These are phyloP conservation scores for Caradrina clavipalpis DNA, from an alignment of 2,888 invertebrate genomes.

Conservation along the genomic window DNA sequence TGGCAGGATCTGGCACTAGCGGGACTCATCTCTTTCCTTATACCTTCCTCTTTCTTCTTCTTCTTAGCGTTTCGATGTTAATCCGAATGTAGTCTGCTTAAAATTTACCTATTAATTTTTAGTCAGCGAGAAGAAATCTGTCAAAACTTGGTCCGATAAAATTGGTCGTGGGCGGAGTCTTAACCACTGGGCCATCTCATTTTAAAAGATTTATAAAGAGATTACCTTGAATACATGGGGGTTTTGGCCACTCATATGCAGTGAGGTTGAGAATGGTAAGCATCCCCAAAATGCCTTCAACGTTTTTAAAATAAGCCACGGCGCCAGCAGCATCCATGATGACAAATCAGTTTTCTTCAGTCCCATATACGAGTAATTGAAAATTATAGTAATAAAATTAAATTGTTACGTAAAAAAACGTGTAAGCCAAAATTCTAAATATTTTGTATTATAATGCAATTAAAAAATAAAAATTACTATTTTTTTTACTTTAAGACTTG, in stretches of 20 bases:
- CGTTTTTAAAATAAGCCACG: conserved; percentile 5
- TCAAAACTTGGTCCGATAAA: no score
- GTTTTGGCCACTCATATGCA: conserved; percentile 19
- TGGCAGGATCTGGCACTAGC: no score
- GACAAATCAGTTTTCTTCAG: no score
- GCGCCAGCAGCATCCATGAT: conserved; percentile 16
- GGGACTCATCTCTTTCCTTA: no score
- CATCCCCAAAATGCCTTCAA: conserved; percentile 22
- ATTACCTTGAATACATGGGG: conserved; percentile 21
- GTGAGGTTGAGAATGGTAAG: conserved; percentile 32
- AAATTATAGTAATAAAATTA: not conserved
- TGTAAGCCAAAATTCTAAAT: not conserved
- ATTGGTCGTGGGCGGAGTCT: no score
- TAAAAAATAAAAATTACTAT: no score
- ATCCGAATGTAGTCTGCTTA: no score
- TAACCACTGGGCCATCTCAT: no score
- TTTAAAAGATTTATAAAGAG: not conserved
- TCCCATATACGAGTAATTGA: not conserved
- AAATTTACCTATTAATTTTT: no score
- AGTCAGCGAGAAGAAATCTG: no score
- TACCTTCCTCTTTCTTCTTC: not conserved
- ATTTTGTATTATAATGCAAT: no score
- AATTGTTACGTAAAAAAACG: no score
- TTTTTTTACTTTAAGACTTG: not conserved
- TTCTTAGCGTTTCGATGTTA: not conserved